A percentile compares a stretch with the other conserved stretches of the same genome.
These are phyloP conservation scores for Leucoraja erinaceus DNA, from an alignment of 2,113 vertebrate species.

Conservation along the genomic window DNA sequence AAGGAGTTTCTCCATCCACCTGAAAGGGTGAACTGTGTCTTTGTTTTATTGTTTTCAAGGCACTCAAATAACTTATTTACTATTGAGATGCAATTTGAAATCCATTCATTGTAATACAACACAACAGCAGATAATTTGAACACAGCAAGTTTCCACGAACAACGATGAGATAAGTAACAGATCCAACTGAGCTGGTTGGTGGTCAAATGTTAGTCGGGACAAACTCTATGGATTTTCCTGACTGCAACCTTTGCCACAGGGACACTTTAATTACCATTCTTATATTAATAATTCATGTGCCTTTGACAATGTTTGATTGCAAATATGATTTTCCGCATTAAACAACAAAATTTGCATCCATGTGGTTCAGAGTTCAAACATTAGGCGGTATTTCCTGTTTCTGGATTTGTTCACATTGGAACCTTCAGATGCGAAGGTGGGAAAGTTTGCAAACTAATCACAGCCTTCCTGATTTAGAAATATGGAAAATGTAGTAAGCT, in stretches of 20 bases:
- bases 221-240: not conserved
- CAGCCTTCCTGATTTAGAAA: not conserved
- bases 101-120: not conserved
- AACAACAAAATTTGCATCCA: not conserved
- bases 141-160: not conserved
- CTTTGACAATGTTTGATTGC: not conserved
- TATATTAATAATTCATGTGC: not conserved
- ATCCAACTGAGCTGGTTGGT: not conserved
- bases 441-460: not conserved
- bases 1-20: too few species aligned
- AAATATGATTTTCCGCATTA: not conserved
- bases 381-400: not conserved
- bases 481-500: not conserved
- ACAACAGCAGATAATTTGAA: not conserved
- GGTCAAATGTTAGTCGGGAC: not conserved
- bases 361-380: not conserved
- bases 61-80: not conserved
- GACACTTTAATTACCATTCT: not conserved
- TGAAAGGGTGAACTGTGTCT: not conserved
- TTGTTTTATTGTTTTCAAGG: not conserved
- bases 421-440: not conserved
- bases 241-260: not conserved
- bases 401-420: not conserved
- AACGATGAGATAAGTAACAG: not conserved
- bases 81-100: not conserved